These are phyloP conservation scores for Chelon labrosus DNA, from an alignment of 2,797 vertebrate species.

Conservation along the genomic window DNA sequence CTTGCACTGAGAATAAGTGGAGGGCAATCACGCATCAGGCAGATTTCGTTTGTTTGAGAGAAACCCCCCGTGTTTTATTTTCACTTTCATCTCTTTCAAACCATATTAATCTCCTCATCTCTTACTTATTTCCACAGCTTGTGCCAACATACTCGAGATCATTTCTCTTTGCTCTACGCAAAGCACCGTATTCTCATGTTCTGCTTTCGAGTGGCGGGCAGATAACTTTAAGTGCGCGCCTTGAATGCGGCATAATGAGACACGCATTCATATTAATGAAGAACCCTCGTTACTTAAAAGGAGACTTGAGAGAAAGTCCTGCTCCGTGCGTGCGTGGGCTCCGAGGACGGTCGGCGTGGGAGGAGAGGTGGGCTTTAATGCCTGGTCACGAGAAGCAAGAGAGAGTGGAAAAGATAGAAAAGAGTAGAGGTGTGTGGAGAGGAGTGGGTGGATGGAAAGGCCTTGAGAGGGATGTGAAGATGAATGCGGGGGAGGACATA, in stretches of 20 bases:
- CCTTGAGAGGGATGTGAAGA: conserved; percentile 44
- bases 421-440: conserved; percentile 22
- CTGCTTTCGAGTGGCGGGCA: conserved; percentile 19
- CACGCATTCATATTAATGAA: conserved; percentile 52
- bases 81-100: neutral
- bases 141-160: neutral
- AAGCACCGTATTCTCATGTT: conserved; percentile 20
- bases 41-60: neutral
- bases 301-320: conserved; percentile 59
- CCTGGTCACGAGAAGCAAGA: conserved; percentile 36
- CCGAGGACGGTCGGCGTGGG: conserved; percentile 31
- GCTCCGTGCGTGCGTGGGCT: conserved; percentile 33
- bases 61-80: neutral
- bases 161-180: conserved; percentile 23
- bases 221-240: conserved; percentile 33
- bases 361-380: conserved; percentile 46
- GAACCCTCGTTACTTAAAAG: conserved; percentile 30
- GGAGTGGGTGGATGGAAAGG: conserved; percentile 47
- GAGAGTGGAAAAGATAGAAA: conserved; percentile 1
- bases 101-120: neutral
- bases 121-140: conserved; percentile 1
- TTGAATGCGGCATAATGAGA: conserved; percentile 52
- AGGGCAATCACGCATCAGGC: neutral
- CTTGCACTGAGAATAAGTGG: neutral
- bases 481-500: conserved; percentile 36